Percentiles rank a stretch among this genome's conserved stretches.
Conservation (phyloP, 2,113 vertebrate species). For the Lanius collurio region DNA sequence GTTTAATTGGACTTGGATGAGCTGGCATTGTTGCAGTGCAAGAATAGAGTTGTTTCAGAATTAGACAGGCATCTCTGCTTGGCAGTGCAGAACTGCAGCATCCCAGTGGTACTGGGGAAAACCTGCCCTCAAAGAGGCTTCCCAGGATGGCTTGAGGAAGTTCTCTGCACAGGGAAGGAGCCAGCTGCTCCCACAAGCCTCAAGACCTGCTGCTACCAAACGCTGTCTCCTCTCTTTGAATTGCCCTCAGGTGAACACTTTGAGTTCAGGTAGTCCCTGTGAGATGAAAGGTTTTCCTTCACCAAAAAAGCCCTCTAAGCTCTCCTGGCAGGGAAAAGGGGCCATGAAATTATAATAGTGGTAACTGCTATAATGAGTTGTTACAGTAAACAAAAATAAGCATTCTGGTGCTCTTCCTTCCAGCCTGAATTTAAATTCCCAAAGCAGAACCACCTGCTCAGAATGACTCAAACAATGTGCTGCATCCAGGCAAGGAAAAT, state of each 20-base stretch:
- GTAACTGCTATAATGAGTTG: neutral
- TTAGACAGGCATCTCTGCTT: neutral
- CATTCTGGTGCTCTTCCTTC: neutral
- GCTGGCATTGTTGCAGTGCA: neutral
- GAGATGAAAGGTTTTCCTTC: neutral
- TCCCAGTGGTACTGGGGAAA: neutral
- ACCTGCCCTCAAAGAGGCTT: neutral
- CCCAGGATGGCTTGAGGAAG: neutral
- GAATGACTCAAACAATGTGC: neutral
- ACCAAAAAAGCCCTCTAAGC: neutral
- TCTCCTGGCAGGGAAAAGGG: neutral
- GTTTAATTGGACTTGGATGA: constrained; percentile 42
- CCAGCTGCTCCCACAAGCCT: neutral
- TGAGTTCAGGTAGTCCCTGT: neutral
- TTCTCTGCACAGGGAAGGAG: neutral
- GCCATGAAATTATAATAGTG: neutral
- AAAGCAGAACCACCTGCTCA: neutral
- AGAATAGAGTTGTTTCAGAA: constrained; percentile 15
- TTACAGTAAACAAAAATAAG: constrained; percentile 3
- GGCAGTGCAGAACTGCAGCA: neutral
- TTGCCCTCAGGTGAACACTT: neutral
- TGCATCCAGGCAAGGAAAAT: neutral
- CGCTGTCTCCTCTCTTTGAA: neutral
- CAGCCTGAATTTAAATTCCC: neutral
- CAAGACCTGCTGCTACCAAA: neutral